Conservation (phyloP, 1,140 invertebrate species). For the Pantala flavescens region DNA sequence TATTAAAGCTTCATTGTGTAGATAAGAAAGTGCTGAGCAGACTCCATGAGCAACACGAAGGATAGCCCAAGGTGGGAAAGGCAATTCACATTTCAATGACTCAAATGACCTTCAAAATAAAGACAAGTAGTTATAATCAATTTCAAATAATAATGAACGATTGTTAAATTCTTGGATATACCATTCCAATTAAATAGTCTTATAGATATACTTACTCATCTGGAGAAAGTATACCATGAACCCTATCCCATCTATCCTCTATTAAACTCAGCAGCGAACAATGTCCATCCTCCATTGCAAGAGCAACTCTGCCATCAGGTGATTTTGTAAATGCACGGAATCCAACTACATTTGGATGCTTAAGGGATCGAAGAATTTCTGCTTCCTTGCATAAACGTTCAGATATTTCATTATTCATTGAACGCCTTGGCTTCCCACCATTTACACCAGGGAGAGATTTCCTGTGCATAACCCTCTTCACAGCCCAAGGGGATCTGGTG, state of each 20-base stretch:
- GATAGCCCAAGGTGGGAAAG: constrained; percentile 52
- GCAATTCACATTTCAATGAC: constrained; percentile 21
- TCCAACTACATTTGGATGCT: constrained; percentile 75
- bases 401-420: constrained; percentile 13
- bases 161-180: too few relatives aligned
- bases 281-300: constrained; percentile 44
- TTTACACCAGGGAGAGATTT: constrained; percentile 29
- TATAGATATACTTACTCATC: neutral
- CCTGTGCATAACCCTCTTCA: constrained; percentile 55
- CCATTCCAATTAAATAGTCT: too few relatives aligned
- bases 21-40: constrained; percentile 60
- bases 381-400: constrained; percentile 58
- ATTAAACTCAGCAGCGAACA: constrained; percentile 48
- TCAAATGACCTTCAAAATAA: too few relatives aligned
- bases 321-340: constrained; percentile 57
- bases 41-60: constrained; percentile 49
- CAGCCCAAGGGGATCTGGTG: constrained; percentile 65
- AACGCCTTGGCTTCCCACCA: constrained; percentile 21
- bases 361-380: constrained; percentile 51
- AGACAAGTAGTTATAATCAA: too few relatives aligned
- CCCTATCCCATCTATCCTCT: constrained; percentile 50
- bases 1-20: constrained; percentile 58
- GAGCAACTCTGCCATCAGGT: constrained; percentile 37
- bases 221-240: constrained; percentile 29
- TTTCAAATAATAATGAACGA: too few relatives aligned